Evolutionary conservation across 2,113 vertebrate genomes (phyloP).

Genomic region (Rostratula benghalensis): DNA sequence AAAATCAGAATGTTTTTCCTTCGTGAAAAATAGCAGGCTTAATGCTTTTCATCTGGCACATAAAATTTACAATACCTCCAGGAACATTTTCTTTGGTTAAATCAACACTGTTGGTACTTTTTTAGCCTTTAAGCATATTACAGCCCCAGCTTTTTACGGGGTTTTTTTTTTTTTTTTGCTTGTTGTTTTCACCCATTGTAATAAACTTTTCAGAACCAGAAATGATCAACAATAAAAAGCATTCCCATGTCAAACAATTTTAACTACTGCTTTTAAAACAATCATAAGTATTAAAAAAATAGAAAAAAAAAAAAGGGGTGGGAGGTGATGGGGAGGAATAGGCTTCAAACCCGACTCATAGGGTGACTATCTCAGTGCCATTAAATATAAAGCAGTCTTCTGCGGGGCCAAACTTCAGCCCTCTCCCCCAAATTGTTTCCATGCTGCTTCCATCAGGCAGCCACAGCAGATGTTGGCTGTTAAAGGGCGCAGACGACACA

Average conservation of each 20-base stretch:
- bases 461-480: slow-evolving; percentile 85
- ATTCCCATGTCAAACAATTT: slow-evolving; percentile 58
- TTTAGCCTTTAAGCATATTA: slow-evolving; percentile 73
- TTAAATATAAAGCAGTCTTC: slow-evolving; percentile 68
- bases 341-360: not conserved
- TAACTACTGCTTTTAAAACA: slow-evolving; percentile 65
- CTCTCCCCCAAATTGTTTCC: slow-evolving; percentile 65
- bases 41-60: slow-evolving; percentile 81
- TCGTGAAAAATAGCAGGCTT: slow-evolving; percentile 72
- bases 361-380: slow-evolving; percentile 61
- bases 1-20: slow-evolving; percentile 73
- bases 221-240: slow-evolving; percentile 75
- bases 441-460: slow-evolving; percentile 74
- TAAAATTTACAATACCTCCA: slow-evolving; percentile 81
- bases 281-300: not conserved
- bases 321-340: fast-evolving
- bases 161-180: slow-evolving; percentile 38
- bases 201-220: slow-evolving; percentile 75
- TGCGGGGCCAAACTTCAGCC: slow-evolving; percentile 31
- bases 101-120: slow-evolving; percentile 72
- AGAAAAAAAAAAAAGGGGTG: not conserved
- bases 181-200: slow-evolving; percentile 78
- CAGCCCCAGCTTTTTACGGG: slow-evolving; percentile 63
- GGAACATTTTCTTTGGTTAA: slow-evolving; percentile 78
- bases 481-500: slow-evolving; percentile 81